phyloP scores from a whole-genome alignment of 2,888 invertebrate species.

The Drosophila parthenogenetica region DNA sequence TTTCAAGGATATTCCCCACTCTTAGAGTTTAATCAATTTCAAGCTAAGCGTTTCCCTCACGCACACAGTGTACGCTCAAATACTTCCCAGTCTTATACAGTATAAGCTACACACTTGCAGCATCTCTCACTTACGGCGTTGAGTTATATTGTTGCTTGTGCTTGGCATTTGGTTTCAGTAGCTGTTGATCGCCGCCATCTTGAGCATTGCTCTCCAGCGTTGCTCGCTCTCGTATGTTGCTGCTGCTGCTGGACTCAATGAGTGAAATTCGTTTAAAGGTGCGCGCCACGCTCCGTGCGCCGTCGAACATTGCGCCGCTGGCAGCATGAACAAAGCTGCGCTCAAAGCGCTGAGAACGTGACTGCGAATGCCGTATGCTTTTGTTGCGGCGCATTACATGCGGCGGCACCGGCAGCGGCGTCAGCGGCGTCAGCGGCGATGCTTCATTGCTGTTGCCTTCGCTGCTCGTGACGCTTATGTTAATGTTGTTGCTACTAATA shows the following conservation, averaged over 20 bases:
- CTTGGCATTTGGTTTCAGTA: conserved; percentile 37
- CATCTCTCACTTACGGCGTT: conserved; percentile 58
- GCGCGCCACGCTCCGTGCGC: conserved; percentile 60
- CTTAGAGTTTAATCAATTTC: too few species aligned
- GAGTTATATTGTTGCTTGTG: conserved; percentile 54
- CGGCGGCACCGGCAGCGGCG: conserved; percentile 37
- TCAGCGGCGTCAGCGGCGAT: too few species aligned
- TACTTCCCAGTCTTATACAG: neutral
- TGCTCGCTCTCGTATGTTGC: conserved; percentile 21
- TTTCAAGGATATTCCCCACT: too few species aligned
- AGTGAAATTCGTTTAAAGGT: conserved; percentile 64
- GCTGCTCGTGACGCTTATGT: conserved; percentile 2
- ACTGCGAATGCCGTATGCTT: conserved; percentile 8
- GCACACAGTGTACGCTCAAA: neutral
- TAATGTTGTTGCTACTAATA: neutral
- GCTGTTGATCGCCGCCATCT: conserved; percentile 32
- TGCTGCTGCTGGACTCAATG: conserved; percentile 55
- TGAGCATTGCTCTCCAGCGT: conserved; percentile 33
- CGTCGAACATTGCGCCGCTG: conserved; percentile 54
- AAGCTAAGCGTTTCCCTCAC: too few species aligned
- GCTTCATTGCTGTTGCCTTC: conserved; percentile 21
- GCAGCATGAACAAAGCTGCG: conserved; percentile 51
- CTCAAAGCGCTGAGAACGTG: conserved; percentile 26
- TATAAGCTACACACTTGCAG: neutral
- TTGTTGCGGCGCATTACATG: conserved; percentile 43